Base-by-base conservation (phyloP, 1,140 invertebrate species). In the Chelonus insularis region DNA sequence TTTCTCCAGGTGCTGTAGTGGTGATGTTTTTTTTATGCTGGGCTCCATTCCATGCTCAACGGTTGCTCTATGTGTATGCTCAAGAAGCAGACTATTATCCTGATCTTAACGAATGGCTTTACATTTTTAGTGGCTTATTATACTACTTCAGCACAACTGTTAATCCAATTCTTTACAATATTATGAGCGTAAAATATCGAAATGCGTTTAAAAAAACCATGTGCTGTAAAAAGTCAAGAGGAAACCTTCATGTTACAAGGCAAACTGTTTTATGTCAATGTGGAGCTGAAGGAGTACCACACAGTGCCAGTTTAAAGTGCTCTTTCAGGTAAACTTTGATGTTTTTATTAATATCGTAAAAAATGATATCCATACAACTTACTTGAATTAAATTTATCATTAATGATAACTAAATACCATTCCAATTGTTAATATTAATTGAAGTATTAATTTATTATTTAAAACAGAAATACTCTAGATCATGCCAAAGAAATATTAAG, bases 21-120 rank as follows among this genome's bases (percentile, higher is more conserved):
- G 85, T 97, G 1, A 91, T 92, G n/a, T 98, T 98, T 82, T 98
- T 98, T 82, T 79, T 97, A 1, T 97, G 95, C 81, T 99, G 95
- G 95, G 93, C 94, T 0, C 96, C 96, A 12, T 98, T 98, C 82
- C 96, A 98, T 76, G 86, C 91, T 25, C 97, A 99, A 77, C 83
- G 93, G 1, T 76, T 96, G 48, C 85, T 92, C 67, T 89, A 88
- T 69, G 83, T 91, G 16, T 89, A 93, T 73, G 88, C 83, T 25
- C 82, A 84, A 55, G 74, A 86, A 20, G 82, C 82, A 39, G 77
- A 80, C 8, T 79, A 87, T 72, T 91, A 86, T 76, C 74, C 85
- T 23, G 83, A 86, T 60, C 81, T 91, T 54, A 93, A 93, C 76
- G 88, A 91, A 70, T 88, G 88, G 81, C 83, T 95, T 32, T 94